A percentile compares a stretch with the other conserved stretches of the same genome.
Conservation (phyloP, 2,888 invertebrate genomes). For the Sinhomidia bicolor region DNA sequence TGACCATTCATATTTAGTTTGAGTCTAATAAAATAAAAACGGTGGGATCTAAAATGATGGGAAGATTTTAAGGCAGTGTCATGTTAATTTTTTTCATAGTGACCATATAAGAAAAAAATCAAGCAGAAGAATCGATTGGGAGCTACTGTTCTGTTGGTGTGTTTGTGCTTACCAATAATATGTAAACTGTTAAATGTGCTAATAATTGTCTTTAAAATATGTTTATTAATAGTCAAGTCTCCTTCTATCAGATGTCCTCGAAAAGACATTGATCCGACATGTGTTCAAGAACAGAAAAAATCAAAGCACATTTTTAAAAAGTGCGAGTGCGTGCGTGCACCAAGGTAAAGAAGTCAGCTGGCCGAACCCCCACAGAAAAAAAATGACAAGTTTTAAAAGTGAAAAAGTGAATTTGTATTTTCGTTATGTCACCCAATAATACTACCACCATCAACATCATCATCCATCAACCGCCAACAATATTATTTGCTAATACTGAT, state of each 20-base stretch:
- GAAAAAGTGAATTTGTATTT: background rate
- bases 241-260: background rate
- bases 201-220: background rate
- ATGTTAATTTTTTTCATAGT: no score
- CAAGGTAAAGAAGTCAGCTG: no score
- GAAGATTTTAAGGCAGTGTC: no score
- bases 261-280: constrained; percentile 22
- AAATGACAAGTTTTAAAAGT: background rate
- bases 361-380: no score
- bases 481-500: no score
- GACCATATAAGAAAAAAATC: no score
- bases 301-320: background rate
- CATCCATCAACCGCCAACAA: no score
- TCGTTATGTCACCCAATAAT: background rate
- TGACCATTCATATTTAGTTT: no score
- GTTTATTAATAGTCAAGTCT: background rate
- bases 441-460: background rate
- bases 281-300: constrained; percentile 17
- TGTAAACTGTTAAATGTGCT: constrained; percentile 3
- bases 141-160: background rate
- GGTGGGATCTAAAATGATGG: no score
- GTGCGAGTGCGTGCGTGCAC: no score
- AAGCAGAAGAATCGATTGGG: background rate
- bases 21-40: no score
- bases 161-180: background rate